Conservation (phyloP, 2,888 invertebrate genomes). For the Sesia bembeciformis region DNA sequence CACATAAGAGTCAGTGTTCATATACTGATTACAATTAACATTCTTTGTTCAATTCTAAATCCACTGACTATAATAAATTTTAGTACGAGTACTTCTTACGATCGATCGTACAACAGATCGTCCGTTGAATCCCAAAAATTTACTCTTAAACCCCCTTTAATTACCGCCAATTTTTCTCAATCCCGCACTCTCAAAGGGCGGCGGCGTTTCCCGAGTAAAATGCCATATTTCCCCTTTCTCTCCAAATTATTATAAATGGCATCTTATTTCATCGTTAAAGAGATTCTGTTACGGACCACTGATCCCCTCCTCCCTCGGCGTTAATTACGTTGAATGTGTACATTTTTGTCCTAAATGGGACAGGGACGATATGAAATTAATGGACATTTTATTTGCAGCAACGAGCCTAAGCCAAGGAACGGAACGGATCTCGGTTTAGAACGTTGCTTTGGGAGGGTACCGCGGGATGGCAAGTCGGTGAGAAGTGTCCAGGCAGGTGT, state of each 20-base stretch:
- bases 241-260: conserved; percentile 11
- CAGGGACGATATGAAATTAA: too few relatives aligned
- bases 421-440: too few relatives aligned
- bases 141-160: conserved; percentile 12
- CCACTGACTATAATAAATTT: too few relatives aligned
- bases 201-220: not conserved
- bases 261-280: conserved; percentile 13
- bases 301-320: not conserved
- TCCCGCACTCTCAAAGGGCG: not conserved
- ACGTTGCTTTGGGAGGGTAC: too few relatives aligned
- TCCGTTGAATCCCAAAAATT: conserved; percentile 1
- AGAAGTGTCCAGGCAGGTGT: too few relatives aligned
- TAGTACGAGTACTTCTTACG: not conserved
- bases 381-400: too few relatives aligned
- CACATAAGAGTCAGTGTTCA: too few relatives aligned
- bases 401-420: too few relatives aligned
- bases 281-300: conserved; percentile 3
- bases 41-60: too few relatives aligned
- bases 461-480: too few relatives aligned
- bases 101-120: conserved; percentile 1
- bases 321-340: not conserved
- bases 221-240: conserved; percentile 9
- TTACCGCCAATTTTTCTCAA: conserved; percentile 11
- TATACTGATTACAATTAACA: too few relatives aligned
- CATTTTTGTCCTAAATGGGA: not conserved